Evolutionary conservation across 1,140 invertebrate genomes (phyloP), one percentile per base, ranked within the genome.

Genomic region (Rhagoletis pomonella): DNA sequence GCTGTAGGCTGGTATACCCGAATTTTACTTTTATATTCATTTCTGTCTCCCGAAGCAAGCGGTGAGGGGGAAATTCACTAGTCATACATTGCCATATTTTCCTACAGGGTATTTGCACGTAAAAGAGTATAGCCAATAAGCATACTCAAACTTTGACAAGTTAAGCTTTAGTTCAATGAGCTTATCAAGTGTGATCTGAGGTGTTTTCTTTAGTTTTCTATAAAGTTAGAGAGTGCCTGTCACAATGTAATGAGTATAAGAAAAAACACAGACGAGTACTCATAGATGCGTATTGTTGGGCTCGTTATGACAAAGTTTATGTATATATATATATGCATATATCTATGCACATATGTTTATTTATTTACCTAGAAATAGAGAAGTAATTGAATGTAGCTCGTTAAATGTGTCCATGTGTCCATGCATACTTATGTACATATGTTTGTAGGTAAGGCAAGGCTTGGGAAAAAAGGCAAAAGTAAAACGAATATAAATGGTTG

Each of bases 151-250:
- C 67, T 73, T 47, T 73, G 67, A 73, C 67, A 73, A 73, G 67
- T 73, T 73, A 73, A 73, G 67, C 67, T 73, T 44, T 73, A 73
- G 42, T 73, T 73, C 67, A 73, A 73, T 73, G 67, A 17, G 67
- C 42, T 73, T 47, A 73, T 73, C 67, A 42, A 73, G 67, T 73
- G 39, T 47, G 42, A 73, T 73, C 67, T 17, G 67, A 73, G 17
- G 67, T 73, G 39, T 73, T 73, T 73, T 73, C 17, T 44, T 73
- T 10, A 73, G 17, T 73, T 47, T 73, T 44, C 67, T 73, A 42
- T 73, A 6, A 73, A 73, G 14, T 47, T 73, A 3, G 19, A 67
- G 29, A 12, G 19, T 67, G 64, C 19, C 7, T 67, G 10, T 19
- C 29, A 67, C 29, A 67, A 29, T 67, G 39, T 55, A 67, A 67